These are phyloP conservation scores for Cichladusa arquata DNA, from an alignment of 2,113 vertebrate genomes.

Conservation along the genomic window DNA sequence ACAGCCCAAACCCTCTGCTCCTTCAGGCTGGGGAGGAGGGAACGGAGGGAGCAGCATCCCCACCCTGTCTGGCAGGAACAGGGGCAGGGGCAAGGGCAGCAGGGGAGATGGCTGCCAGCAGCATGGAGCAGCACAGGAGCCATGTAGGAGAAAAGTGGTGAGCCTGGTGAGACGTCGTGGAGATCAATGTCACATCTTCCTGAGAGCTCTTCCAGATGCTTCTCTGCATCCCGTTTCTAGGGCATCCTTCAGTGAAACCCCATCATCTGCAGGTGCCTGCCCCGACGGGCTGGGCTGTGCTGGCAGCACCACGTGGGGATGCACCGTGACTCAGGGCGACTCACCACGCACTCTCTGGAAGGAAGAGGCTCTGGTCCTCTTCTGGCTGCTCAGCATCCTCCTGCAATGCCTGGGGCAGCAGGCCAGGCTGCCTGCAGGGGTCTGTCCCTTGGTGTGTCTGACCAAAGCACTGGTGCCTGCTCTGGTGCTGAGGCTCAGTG, in stretches of 20 bases:
- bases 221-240: neutral
- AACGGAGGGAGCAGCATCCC: neutral
- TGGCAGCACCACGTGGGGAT: neutral
- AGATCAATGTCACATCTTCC: neutral
- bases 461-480: neutral
- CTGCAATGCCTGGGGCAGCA: rapidly evolving
- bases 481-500: neutral
- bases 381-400: neutral
- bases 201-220: neutral
- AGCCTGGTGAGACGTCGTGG: neutral
- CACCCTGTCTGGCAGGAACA: neutral
- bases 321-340: neutral
- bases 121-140: neutral
- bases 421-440: neutral
- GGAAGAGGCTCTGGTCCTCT: neutral
- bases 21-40: neutral
- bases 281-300: neutral
- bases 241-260: neutral
- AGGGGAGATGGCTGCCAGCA: neutral
- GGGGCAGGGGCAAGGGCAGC: neutral
- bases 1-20: neutral
- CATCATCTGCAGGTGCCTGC: neutral
- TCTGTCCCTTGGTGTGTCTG: neutral
- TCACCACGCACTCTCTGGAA: neutral
- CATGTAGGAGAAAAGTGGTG: rapidly evolving